Evolutionary conservation across 2,797 vertebrate species (phyloP), one percentile per base, ranked within the genome.

Genomic region (Sebastes nivosus): DNA sequence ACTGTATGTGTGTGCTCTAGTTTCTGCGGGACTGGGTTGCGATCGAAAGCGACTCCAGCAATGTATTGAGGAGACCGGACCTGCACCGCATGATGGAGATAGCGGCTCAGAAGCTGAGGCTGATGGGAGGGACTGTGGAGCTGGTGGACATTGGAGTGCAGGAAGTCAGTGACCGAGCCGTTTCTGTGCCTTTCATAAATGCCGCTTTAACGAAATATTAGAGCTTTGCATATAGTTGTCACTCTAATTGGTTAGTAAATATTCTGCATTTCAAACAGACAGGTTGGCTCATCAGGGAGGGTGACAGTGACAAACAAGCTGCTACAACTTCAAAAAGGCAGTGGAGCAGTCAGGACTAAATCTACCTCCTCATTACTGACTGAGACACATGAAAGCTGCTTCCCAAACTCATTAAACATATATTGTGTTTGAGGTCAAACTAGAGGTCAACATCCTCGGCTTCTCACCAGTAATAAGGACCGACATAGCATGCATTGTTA

Each of bases 11-110:
- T 89, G 58, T 81, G 8, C 52, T 73, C 67, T 27, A 96, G 96
- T 63, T 83, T 57, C 90, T 96, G 42, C 84, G 93, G 46, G 90
- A 95, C 20, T 96, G 96, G 96, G 91, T 96, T 54, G 89, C 94
- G 4, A 87, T 96, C 1, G 95, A 96, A 86, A 96, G 96, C 1
- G 96, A 95, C 84, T 96, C 96, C 75, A 96, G 94, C 68, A 95
- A 96, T 14, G 58, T 93, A 14, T 66, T 87, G 29, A 95, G 90
- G 85, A 91, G 95, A 59, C 36, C 84, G 2, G 93, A 96, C 6
- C 69, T 96, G 0, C 93, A 96, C 30, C 88, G 60, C 25, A 96
- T 96, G 96, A 96, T 96, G 95, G 92, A 95, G 3, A 55, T 90
- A 76, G 90, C 84, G 1, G 95, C 94, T 42, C 81, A 96, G 86